Conservation (phyloP, 2,888 invertebrate genomes). For the Caradrina kadenii region DNA sequence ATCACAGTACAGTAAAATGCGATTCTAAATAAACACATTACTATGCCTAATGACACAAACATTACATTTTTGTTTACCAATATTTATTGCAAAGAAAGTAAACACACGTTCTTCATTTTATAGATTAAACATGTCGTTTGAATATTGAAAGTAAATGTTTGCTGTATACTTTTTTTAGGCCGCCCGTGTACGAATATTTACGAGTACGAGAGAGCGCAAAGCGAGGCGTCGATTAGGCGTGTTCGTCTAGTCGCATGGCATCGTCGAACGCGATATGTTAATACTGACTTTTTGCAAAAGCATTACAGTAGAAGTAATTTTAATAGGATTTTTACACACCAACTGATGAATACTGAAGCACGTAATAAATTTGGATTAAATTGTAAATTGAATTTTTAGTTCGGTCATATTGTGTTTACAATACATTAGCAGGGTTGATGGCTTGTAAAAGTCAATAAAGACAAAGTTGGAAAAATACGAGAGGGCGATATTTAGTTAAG, state of each 20-base stretch:
- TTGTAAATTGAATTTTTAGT: constrained; percentile 54
- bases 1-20: constrained; percentile 8
- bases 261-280: constrained; percentile 52
- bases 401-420: constrained; percentile 35
- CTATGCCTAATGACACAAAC: constrained; percentile 49
- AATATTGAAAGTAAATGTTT: constrained; percentile 77
- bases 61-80: constrained; percentile 57
- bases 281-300: constrained; percentile 43
- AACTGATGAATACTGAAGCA: constrained; percentile 45
- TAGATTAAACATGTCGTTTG: constrained; percentile 75
- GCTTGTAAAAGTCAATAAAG: constrained; percentile 27
- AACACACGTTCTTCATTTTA: constrained; percentile 67
- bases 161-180: constrained; percentile 65
- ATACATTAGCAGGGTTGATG: constrained; percentile 24
- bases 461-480: constrained; percentile 6
- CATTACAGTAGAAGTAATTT: constrained; percentile 50
- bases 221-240: constrained; percentile 65
- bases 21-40: constrained; percentile 48
- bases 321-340: constrained; percentile 45
- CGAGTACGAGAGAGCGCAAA: constrained; percentile 63
- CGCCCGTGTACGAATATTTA: constrained; percentile 68
- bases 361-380: constrained; percentile 41
- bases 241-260: constrained; percentile 33
- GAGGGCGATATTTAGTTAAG: neutral
- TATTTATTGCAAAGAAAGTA: constrained; percentile 61